Evolutionary conservation across 2,888 invertebrate species (phyloP), one percentile per base, ranked within the genome.

Genomic region (Oeneis ivallda): DNA sequence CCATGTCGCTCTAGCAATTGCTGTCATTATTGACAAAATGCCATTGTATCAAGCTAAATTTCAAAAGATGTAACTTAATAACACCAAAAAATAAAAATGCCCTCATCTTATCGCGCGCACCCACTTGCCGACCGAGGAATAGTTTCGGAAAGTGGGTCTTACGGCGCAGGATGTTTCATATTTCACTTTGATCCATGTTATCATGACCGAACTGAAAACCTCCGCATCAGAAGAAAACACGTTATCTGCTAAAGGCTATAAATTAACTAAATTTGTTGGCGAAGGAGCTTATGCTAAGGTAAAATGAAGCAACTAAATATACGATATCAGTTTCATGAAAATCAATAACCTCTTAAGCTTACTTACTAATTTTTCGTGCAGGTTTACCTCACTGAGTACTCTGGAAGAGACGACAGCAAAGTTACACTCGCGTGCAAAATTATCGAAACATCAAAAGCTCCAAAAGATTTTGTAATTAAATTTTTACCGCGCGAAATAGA

Each of bases 241-340:
- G 69, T 85, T 92, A 70, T 76, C 83, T 74, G 74, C 85, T 37
- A 92, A 91, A 80, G 95, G 95, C 66, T 95, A 95, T 79, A 93
- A 92, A 76, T 81, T 95, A 64, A 65, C 93, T 10, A 94, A 93
- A 82, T 93, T 94, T 79, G 79, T 96, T 64, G 96, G 96, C 8
- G 95, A 96, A 89, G 96, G 96, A 64, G 95, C 95, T 15, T 96
- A 96, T 76, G 95, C 96, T n/a, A 95, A 95, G 92, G 96, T 96
- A 76, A 68, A 57, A 39, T 19, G 19, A 13, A 41, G 1, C 0
- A 13, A 54, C 0, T 17, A 56, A 17, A 2, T 3, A 39, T 17
- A 54, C 7, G 5, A 19, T 1, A 11, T 56, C 34, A 17, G 49
- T 6, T 13, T 50, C 4, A 1, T 43, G n/a, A 53, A 4, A 34